Percentiles rank a stretch among this genome's conserved stretches.
Evolutionary conservation across 2,797 vertebrate genomes (phyloP).

Genomic region (Scleropages formosus): DNA sequence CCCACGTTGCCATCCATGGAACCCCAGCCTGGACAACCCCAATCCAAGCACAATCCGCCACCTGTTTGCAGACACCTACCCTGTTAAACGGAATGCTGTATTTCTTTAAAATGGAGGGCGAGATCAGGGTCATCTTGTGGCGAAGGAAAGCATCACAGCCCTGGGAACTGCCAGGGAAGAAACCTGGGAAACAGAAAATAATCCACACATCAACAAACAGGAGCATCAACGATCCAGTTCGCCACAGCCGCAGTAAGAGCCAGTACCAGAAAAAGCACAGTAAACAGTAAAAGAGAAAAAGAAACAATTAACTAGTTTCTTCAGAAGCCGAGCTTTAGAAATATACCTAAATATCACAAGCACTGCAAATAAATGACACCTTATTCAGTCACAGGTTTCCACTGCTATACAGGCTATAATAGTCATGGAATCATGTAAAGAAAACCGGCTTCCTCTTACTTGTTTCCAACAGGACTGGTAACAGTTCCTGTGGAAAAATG

Average conservation of each 20-base stretch:
- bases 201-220: background rate
- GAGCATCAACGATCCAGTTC: background rate
- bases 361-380: background rate
- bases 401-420: background rate
- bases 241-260: background rate
- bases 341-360: background rate
- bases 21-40: background rate
- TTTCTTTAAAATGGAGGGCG: conserved; percentile 95
- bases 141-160: conserved; percentile 95
- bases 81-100: conserved; percentile 94
- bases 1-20: background rate
- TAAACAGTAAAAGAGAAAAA: background rate
- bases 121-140: conserved; percentile 98
- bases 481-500: too few relatives aligned
- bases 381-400: background rate
- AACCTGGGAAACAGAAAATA: conserved; percentile 67
- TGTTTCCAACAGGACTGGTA: background rate
- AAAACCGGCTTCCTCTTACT: background rate
- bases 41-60: background rate
- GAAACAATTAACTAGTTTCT: background rate
- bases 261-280: background rate
- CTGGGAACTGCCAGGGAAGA: conserved; percentile 95
- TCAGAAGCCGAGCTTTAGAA: background rate
- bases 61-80: conserved; percentile 66
- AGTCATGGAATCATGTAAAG: background rate